Percentiles rank a stretch among this genome's conserved stretches.
phyloP scores from a whole-genome alignment of 2,113 vertebrate genomes.

The Sardina pilchardus region DNA sequence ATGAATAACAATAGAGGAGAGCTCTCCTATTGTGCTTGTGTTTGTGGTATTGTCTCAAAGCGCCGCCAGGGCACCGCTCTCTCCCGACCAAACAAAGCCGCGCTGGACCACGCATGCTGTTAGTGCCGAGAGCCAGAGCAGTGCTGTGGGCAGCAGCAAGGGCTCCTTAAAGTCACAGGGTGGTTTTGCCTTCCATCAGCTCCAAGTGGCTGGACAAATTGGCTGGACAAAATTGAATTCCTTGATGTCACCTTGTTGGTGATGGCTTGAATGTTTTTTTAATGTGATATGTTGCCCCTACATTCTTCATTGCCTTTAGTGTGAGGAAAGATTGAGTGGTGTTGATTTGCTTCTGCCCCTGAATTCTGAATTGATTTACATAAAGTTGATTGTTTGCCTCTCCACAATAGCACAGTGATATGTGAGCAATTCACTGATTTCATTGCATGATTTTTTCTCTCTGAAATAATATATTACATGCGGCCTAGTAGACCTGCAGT shows the following conservation, averaged over 20 bases:
- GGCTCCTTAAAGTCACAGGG: not conserved
- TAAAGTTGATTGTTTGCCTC: not conserved
- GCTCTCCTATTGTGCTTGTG: conserved; percentile 27
- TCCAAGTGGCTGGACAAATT: not conserved
- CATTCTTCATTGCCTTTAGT: not conserved
- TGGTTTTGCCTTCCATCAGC: not conserved
- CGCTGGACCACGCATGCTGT: not conserved
- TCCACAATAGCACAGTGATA: not conserved
- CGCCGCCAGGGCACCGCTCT: not conserved
- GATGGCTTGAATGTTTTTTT: not conserved
- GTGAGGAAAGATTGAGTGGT: not conserved
- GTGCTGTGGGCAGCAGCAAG: not conserved
- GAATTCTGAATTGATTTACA: not conserved
- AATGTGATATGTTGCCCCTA: not conserved
- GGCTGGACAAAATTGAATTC: not conserved
- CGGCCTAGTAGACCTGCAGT: not conserved
- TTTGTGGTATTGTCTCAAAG: conserved; percentile 32
- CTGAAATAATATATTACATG: not conserved
- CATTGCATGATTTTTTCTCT: not conserved
- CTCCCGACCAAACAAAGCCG: not conserved
- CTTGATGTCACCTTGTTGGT: not conserved
- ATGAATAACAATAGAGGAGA: not conserved
- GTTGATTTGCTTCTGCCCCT: not conserved
- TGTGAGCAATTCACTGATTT: not conserved
- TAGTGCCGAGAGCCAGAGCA: not conserved